Base-by-base conservation (phyloP, 2,113 vertebrate genomes). In the Lampris incognitus region DNA sequence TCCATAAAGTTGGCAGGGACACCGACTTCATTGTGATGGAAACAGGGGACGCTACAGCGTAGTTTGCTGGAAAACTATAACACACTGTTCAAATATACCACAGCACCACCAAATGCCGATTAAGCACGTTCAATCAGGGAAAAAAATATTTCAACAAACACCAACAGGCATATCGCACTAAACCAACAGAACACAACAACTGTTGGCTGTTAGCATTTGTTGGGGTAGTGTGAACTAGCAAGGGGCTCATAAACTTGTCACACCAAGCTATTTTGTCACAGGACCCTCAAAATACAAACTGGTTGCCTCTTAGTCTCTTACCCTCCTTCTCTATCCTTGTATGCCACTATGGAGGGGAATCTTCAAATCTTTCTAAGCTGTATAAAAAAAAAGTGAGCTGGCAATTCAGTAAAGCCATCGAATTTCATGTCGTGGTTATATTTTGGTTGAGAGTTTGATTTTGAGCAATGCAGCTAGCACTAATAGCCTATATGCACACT, bases 371-470 rank as follows among this genome's bases (percentile, higher is more conserved):
- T 90, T 90, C 89, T 89, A 91, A 90, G 78, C 90, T 87, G 77
- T 90, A 83, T 55, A 76, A 54, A 82, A 70, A 67, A 77, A 88
- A 87, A 89, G 76, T 74, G 62, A 85, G 79, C 84, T 86, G 58
- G 82, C 78, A 78, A 68, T 77, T 87, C 80, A 62, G 72, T 72
- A 48, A 54, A 83, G 85, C 86, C 88, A 86, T 77, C 68, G 76
- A 69, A 79, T 89, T 81, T 88, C 69, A 74, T 58, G 67, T 75
- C 55, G 9, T 72, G 48, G 74, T 64, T 48, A 76, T 86, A 87
- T 88, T 88, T 87, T 86, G 79, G 89, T 89, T 85, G 72, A 85
- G 83, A 87, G 84, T 81, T 69, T 66, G 80, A 63, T 72, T 70
- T 69, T 8, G 68, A 81, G 67, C 71, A 75, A 85, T 84, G 72